Evolutionary conservation across 2,888 invertebrate genomes (phyloP), one percentile per base, ranked within the genome.

Genomic region (Pterostichus madidus): DNA sequence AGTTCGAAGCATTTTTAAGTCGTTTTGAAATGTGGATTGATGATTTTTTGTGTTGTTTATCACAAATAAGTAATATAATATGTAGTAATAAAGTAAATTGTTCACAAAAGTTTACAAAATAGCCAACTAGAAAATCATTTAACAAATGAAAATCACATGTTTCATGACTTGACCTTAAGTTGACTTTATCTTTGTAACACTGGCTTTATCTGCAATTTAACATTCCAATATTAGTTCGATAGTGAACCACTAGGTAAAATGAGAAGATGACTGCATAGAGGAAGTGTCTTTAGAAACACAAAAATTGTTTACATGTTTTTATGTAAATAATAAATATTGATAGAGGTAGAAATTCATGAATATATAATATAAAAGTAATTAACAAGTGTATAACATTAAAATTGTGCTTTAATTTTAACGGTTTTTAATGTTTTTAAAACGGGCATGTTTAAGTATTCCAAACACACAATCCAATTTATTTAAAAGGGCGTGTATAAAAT

Each of bases 251-350:
- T 64, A 75, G 78, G 80, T 73, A 52, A 76, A 73, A 76, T 24
- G 46, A 52, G 49, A 82, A 56, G 49, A 82, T 82, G 82, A 75
- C 82, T 82, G 76, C 49, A 82, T 82, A 71, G 68, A 76, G 49
- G 75, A 76, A 82, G 75, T 82, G 82, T 82, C 61, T 59, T 49
- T 75, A 49, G 61, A 46, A 52, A 59, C 59, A 75, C 32, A 35
- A 82, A 76, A 82, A 82, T 75, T 82, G 82, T 82, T 82, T 82
- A 82, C 82, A 82, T 82, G 76, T 44, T 44, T 75, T 79, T 71
- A 73, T 53, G 56, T 80, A 56, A 80, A 80, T 80, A 82, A 39
- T 82, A 82, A 82, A 75, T 82, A 82, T 44, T 59, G 61, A 82
- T 76, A 44, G 31, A 6, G 13, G 31, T 71, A 71, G 17, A 71